phyloP scores from a whole-genome alignment of 2,113 vertebrate species.

The Tapirus terrestris region DNA sequence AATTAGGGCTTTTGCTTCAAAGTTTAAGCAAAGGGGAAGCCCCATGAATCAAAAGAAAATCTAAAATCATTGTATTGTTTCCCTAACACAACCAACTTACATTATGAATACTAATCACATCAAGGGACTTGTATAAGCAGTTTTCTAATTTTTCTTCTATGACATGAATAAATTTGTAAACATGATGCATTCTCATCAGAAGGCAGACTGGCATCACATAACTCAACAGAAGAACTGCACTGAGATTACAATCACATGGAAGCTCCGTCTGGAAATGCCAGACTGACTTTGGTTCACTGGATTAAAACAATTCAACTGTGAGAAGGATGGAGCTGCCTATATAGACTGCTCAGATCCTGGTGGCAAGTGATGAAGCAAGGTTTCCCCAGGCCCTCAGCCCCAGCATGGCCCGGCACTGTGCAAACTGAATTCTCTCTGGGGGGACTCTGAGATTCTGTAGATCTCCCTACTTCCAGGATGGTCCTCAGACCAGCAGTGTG shows the following conservation, averaged over 20 bases:
- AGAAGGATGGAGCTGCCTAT: not conserved
- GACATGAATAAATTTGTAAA: not conserved
- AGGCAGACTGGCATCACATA: not conserved
- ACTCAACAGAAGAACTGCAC: not conserved
- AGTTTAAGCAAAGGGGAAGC: not conserved
- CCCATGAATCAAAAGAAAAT: not conserved
- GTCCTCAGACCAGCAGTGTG: not conserved
- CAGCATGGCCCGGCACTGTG: not conserved
- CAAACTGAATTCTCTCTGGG: not conserved
- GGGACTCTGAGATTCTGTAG: not conserved
- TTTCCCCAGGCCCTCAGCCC: no score
- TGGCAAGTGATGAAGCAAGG: not conserved
- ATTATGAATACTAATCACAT: not conserved
- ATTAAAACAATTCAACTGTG: not conserved
- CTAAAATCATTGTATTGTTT: not conserved
- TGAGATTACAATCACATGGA: not conserved
- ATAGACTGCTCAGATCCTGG: not conserved
- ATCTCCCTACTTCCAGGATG: fast-evolving
- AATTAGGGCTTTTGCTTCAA: not conserved
- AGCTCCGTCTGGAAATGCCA: not conserved
- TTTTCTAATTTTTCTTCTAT: not conserved
- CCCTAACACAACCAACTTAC: not conserved
- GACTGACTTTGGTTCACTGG: not conserved
- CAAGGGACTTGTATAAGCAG: not conserved
- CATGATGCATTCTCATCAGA: not conserved